These are phyloP conservation scores for Drosophila melanosoma DNA, from an alignment of 2,888 invertebrate species.

Conservation along the genomic window DNA sequence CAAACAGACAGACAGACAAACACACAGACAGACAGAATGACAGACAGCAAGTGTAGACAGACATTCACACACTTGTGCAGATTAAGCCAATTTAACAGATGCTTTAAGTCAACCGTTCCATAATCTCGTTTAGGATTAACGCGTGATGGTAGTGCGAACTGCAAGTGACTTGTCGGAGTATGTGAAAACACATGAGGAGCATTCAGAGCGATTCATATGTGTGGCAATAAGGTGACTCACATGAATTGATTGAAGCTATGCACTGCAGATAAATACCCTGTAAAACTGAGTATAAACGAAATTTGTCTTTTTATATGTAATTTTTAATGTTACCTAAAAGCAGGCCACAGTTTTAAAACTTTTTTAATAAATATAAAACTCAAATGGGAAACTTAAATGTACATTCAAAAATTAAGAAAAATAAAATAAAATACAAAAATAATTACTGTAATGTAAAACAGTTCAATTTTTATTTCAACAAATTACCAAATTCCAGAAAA, in stretches of 20 bases:
- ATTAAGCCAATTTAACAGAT: constrained; percentile 82
- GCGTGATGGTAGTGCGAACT: constrained; percentile 57
- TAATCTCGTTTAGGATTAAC: constrained; percentile 75
- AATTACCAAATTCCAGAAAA: background rate
- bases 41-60: constrained; percentile 19
- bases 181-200: constrained; percentile 16
- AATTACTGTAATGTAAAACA: background rate
- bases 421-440: background rate
- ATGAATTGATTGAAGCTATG: background rate
- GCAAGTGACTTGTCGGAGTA: constrained; percentile 39
- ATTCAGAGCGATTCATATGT: constrained; percentile 15
- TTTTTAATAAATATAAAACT: background rate
- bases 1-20: constrained; percentile 21
- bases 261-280: constrained; percentile 33
- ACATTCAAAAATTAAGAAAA: background rate
- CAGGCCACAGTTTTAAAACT: background rate
- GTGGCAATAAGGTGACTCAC: constrained; percentile 39
- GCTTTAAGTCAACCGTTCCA: constrained; percentile 77
- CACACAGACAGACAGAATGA: too few relatives aligned
- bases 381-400: background rate
- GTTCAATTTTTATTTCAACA: background rate
- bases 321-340: background rate
- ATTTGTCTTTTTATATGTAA: constrained; percentile 5
- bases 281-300: background rate
- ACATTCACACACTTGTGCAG: constrained; percentile 57